Base-by-base conservation (phyloP, 2,113 vertebrate species). In the Anser brachyrhynchus region DNA sequence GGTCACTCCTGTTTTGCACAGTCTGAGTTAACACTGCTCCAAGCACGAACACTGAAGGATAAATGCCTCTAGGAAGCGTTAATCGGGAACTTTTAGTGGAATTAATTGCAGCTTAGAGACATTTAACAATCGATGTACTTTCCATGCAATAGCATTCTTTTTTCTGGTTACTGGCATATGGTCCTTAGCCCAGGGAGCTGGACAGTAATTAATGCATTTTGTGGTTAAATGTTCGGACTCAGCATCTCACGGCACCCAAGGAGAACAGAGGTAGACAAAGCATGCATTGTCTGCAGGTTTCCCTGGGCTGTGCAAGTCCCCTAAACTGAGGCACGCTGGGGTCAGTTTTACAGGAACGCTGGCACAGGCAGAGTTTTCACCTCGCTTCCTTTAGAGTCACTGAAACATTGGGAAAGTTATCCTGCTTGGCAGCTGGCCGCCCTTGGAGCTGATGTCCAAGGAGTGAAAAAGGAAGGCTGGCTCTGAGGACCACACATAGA, bases 151-250 rank as follows among this genome's bases (percentile, higher is more conserved):
- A 71, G 55, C 37, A 1, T 11, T 8, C 20, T 52, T 55, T 52
- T 41, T 9, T 4, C 64, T 52, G 66, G 51, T 81, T 86, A 51
- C 91, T 91, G 91, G 89, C 91, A 52, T 61, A 12, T 71, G 72
- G 81, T 89, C 78, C 43, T 37, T 86, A 16, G 84, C 89, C 65
- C 7, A 0, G 91, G 84, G 92, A 96, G 79, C 87, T 69, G 86
- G 59, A 87, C 14, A 11, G 79, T 94, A 94, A 90, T 96, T 95
- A 90, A 93, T 90, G 87, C 73, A 41, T 87, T 89, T 90, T 33
- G 96, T 79, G 87, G 82, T 92, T 46, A 85, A 95, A 93, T 74
- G 87, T 87, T 95, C 92, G 81, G 61, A 72, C 89, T 95, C 82
- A 33, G 94, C 89, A 57, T 89, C 95, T 92, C 69, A 22, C 33